Base-by-base conservation (phyloP, 2,113 vertebrate genomes). In the Deroptyus accipitrinus region DNA sequence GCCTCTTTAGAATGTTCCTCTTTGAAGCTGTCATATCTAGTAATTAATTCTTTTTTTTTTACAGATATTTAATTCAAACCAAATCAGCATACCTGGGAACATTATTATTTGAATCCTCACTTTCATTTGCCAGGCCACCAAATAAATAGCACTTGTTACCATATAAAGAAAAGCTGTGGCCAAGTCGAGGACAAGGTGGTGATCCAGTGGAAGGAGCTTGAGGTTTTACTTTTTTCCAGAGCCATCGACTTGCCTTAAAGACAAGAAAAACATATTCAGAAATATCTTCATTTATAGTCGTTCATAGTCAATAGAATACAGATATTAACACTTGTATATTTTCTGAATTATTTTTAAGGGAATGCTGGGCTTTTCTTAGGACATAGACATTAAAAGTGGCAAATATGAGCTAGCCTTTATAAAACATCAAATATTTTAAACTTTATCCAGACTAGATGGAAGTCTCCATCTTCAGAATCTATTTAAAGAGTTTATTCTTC, bases 181-280 rank as follows among this genome's bases (percentile, higher is more conserved):
- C 99, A 74, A 99, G 98, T 8, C 99, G 98, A 96, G 99, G 99
- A 85, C 99, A 99, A 55, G 99, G 99, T 74, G 98, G 98, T 41
- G 97, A 98, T 84, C 98, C 98, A 72, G 98, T 98, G 78, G 98
- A 97, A 49, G 98, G 98, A 77, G 98, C 96, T 70, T 98, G 98
- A 74, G 98, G 99, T 89, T 99, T 99, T 86, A 99, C 98, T 97
- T 99, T 99, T 97, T 99, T 99, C 99, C 99, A 99, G 59, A 99
- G 97, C 99, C 99, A 99, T 59, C 99, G 98, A 97, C 98, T 99
- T 78, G 99, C 99, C 99, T 99, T 91, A 90, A 92, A 83, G 90
- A 96, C 79, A 83, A 90, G n/a, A 96, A 92, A 88, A 30, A 59
- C 2, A 75, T 54, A 57, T 72, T 94, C 66, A 88, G 57, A 94